Evolutionary conservation across 2,113 vertebrate species (phyloP).

Genomic region (Pangasianodon gigas): DNA sequence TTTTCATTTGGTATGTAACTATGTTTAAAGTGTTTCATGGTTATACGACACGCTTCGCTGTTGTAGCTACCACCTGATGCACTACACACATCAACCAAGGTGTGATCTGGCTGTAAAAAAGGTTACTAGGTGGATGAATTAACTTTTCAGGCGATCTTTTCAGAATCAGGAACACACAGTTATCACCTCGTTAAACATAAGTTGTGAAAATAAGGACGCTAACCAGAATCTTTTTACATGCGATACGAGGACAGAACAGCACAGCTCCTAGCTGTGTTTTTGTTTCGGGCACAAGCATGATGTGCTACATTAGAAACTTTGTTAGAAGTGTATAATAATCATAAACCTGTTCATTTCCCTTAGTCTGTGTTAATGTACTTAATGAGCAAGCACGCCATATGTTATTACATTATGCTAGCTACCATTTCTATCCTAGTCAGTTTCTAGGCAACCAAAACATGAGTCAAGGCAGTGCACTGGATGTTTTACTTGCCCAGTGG

Average conservation of each 20-base stretch:
- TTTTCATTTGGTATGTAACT: not conserved
- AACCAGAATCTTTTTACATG: not conserved
- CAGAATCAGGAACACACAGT: not conserved
- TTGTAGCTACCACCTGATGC: not conserved
- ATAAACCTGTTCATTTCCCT: not conserved
- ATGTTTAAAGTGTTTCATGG: not conserved
- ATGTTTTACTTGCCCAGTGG: not conserved
- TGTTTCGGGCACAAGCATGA: not conserved
- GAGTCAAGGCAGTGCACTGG: too few species aligned
- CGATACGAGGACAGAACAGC: not conserved
- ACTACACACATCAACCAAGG: not conserved
- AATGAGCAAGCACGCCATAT: not conserved
- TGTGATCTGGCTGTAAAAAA: not conserved
- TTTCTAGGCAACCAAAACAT: not conserved
- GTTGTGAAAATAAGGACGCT: not conserved
- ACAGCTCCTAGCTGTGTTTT: not conserved
- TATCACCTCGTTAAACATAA: not conserved
- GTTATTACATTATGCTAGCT: not conserved
- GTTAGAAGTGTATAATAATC: not conserved
- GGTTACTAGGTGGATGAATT: not conserved
- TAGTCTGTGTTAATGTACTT: not conserved
- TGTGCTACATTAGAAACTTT: not conserved
- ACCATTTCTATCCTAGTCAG: not conserved
- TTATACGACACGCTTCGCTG: not conserved
- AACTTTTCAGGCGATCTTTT: not conserved